Conservation (phyloP, 2,113 vertebrate species). For the Nymphicus hollandicus region DNA sequence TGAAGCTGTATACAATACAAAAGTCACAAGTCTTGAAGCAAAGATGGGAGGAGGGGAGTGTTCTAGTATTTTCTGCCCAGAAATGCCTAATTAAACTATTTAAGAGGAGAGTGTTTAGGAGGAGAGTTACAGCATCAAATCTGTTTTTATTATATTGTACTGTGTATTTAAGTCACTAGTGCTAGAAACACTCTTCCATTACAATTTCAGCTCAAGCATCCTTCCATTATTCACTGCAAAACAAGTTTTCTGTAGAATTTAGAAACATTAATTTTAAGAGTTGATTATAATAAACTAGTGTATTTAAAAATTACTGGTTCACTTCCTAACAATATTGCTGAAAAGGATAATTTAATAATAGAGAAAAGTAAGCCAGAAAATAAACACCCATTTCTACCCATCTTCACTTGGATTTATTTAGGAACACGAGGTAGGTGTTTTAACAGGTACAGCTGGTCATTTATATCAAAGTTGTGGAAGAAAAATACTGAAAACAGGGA, state of each 20-base stretch:
- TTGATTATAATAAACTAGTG: background rate
- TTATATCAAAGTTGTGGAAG: background rate
- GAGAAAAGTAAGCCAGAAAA: background rate
- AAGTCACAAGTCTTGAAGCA: background rate
- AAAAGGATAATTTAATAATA: background rate
- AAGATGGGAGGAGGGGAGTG: background rate
- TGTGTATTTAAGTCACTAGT: background rate
- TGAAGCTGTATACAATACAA: background rate
- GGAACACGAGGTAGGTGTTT: conserved; percentile 19
- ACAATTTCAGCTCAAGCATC: background rate
- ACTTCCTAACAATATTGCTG: conserved; percentile 7
- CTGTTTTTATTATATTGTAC: background rate
- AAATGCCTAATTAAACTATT: background rate
- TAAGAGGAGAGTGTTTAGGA: background rate
- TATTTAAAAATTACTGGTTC: background rate
- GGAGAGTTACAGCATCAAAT: background rate
- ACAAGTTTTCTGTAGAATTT: background rate
- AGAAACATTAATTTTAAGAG: background rate
- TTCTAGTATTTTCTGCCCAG: background rate
- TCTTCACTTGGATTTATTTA: conserved; percentile 36
- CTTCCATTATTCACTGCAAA: background rate
- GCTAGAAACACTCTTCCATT: background rate
- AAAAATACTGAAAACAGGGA: background rate
- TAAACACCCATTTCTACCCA: background rate
- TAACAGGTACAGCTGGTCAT: background rate